Evolutionary conservation across 2,797 vertebrate genomes (phyloP), one percentile per base, ranked within the genome.

Genomic region (Trichosurus vulpecula): DNA sequence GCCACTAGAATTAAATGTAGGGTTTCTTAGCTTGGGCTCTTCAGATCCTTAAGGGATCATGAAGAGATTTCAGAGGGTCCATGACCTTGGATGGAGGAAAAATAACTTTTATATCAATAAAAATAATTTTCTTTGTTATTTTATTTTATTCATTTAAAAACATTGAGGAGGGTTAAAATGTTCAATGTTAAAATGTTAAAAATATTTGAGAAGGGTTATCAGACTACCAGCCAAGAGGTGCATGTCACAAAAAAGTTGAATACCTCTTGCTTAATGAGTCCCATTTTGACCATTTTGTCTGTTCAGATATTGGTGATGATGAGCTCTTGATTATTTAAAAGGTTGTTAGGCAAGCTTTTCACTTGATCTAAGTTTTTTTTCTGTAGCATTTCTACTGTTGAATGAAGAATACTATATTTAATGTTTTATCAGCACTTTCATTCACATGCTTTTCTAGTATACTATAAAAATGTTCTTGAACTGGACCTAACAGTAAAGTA

Each of bases 241-340:
- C 14, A n/a, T 74, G 19, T 41, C n/a, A 41, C n/a, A 41, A 66
- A 66, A 66, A 66, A 22, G 58, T 61, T 14, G 61, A 61, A 31
- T 35, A 35, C 13, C 58, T 58, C 30, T 96, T 97, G 57, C 3
- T 0, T 93, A 95, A 94, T 94, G 93, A 94, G 9, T 54, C 13
- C 96, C 13, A 93, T 92, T 95, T 96, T 96, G 35, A 57, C 66
- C 93, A 74, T 94, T 91, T 96, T 90, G 52, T 96, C 74, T 94
- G 51, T 96, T 96, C 81, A 96, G 57, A 92, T 98, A 92, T 95
- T 97, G 95, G 94, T 97, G 96, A 89, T 96, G 54, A 51, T 95
- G 94, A 0, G 95, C 92, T 98, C 98, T 98, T 94, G 97, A 95
- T 98, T 25, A 91, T 97, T 97, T 96, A 97, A 97, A 97, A 96